These are phyloP conservation scores for Gambelia wislizenii DNA, from an alignment of 2,797 vertebrate species.

Conservation along the genomic window DNA sequence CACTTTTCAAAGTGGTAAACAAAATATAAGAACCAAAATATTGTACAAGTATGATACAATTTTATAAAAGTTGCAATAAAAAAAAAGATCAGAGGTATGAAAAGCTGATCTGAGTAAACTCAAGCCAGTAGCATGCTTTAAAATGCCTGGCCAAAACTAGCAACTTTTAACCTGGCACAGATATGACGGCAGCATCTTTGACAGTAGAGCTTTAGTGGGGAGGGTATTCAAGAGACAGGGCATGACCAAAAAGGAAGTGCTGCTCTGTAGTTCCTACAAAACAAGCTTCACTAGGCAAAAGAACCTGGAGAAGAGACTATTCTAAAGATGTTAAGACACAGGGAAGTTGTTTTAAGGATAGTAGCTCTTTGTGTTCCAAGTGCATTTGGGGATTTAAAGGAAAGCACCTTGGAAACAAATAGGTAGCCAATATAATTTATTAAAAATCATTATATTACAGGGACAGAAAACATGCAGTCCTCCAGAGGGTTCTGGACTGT, in stretches of 20 bases:
- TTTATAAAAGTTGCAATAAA: too few species aligned
- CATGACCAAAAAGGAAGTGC: background rate
- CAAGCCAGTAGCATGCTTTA: background rate
- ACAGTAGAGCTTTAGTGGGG: background rate
- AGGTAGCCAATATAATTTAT: background rate
- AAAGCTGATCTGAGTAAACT: too few species aligned
- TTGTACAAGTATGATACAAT: too few species aligned
- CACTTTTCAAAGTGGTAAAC: too few species aligned
- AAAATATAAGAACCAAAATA: too few species aligned
- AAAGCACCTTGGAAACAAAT: background rate
- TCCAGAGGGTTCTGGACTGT: background rate
- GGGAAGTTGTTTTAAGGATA: background rate
- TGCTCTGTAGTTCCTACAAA: background rate
- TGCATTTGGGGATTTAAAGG: background rate
- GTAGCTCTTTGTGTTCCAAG: background rate
- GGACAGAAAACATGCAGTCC: background rate
- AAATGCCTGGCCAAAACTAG: background rate
- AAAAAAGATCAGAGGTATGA: too few species aligned
- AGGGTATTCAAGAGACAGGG: background rate
- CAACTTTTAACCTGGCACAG: background rate
- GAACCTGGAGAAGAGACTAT: background rate
- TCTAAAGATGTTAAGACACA: background rate
- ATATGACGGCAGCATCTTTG: background rate
- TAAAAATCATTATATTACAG: background rate
- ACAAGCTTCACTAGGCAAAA: background rate